Base-by-base conservation (phyloP, 2,797 vertebrate species). In the Muraenolepis orangiensis region DNA sequence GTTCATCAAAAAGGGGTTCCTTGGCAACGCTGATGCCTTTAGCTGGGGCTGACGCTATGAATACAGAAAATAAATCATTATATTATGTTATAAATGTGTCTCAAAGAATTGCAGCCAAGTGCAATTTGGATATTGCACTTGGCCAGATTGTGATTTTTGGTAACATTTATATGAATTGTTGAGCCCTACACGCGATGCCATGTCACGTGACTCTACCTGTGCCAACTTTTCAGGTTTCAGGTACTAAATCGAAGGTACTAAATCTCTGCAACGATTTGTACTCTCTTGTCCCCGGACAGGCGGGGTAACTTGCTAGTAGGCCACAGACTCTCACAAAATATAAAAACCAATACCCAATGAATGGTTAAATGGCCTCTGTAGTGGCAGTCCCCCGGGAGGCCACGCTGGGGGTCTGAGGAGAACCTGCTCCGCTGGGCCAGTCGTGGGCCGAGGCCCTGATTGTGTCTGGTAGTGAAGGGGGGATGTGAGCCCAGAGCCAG, bases 401-500 rank as follows among this genome's bases (percentile, higher is more conserved):
- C 5, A 3, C 14, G 2, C 34, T 23, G 31, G 61, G 26, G 40
- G 38, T n/a, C n/a, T 14, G 38, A 34, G 14, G 79, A 61, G 61
- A 70, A 71, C 71, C 73, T 51, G 70, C 70, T 3, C 68, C 28
- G 71, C 67, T 42, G 28, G 42, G 80, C 73, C 76, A 67, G 71
- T 74, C 76, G 40, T 75, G 77, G 77, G 69, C 38, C 12, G 38
- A 16, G 1, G 75, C 71, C 78, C 66, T 12, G 64, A 66, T 66
- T 66, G 64, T 29, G 64, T 51, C 46, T 51, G 4, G 46, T 4
- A 4, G 46, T 1, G 46, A 79, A 71, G 76, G 26, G 72, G 86
- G 83, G 84, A 80, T 66, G 74, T 83, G 85, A 88, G 71, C 46
- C 4, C 46, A 51, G 46, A 20, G 46, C 46, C 46, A 7, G 46